A percentile compares a stretch with the other conserved stretches of the same genome.
phyloP scores from a whole-genome alignment of 1,140 invertebrate genomes.

The Caenorhabditis inopinata region DNA sequence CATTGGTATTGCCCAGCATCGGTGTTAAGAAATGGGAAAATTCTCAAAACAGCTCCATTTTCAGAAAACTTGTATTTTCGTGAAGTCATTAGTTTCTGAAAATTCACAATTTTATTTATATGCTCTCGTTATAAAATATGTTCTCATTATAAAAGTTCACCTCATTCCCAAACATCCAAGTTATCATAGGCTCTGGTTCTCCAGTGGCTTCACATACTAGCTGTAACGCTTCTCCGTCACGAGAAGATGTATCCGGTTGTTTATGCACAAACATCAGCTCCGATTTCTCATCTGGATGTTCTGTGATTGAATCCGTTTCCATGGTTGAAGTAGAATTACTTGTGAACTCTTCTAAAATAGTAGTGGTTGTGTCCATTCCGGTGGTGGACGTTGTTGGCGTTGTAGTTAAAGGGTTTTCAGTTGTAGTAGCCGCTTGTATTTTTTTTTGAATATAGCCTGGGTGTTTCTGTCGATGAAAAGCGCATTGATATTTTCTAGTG shows the following conservation, averaged over 20 bases:
- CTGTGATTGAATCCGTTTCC: not conserved
- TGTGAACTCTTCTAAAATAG: too few species aligned
- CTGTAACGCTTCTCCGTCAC: constrained; percentile 56
- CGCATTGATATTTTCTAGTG: constrained; percentile 3
- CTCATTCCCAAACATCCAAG: constrained; percentile 55
- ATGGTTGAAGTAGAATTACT: not conserved
- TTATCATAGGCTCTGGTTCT: constrained; percentile 53
- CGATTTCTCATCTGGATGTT: not conserved
- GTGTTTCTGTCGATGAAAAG: not conserved
- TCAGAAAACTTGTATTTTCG: constrained; percentile 53
- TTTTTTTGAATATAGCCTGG: not conserved
- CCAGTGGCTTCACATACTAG: constrained; percentile 61
- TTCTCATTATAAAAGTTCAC: too few species aligned
- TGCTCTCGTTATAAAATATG: too few species aligned
- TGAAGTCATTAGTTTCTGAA: constrained; percentile 4
- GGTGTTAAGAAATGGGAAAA: constrained; percentile 64
- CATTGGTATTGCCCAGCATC: constrained; percentile 56
- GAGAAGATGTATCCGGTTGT: constrained; percentile 34
- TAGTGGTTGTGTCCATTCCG: too few species aligned
- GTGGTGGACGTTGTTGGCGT: not conserved
- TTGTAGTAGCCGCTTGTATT: not conserved
- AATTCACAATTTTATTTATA: constrained; percentile 55
- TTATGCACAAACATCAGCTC: not conserved
- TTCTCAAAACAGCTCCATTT: constrained; percentile 54
- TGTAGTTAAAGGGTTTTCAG: not conserved